A percentile compares a stretch with the other conserved stretches of the same genome.
phyloP scores from a whole-genome alignment of 2,797 vertebrate species.

The Sebastes trivittatus region DNA sequence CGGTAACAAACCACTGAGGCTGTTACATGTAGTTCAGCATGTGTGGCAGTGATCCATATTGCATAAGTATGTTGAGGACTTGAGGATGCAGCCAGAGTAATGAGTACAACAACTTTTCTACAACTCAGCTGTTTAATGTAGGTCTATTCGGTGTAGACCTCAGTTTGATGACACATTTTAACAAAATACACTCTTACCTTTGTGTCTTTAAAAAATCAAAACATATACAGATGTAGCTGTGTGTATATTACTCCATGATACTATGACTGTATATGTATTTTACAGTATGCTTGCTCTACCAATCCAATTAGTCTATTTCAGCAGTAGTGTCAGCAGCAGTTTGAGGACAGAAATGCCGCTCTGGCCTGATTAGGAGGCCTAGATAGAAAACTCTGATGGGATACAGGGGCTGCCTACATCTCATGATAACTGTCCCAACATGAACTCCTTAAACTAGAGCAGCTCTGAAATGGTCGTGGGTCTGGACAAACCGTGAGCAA shows the following conservation, averaged over 20 bases:
- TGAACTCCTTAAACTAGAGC: slow-evolving; percentile 58
- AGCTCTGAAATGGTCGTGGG: slow-evolving; percentile 12
- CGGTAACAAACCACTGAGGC: background rate
- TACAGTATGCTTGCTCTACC: background rate
- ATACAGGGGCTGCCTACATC: slow-evolving; percentile 39
- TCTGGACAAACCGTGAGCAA: background rate
- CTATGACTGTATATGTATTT: background rate
- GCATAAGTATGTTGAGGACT: background rate
- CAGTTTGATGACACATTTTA: background rate
- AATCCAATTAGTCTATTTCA: slow-evolving; percentile 55
- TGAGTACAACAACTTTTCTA: background rate
- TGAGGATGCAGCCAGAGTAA: background rate
- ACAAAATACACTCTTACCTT: background rate
- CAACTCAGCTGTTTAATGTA: slow-evolving; percentile 1
- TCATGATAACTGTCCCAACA: slow-evolving; percentile 50
- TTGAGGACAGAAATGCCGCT: slow-evolving; percentile 56
- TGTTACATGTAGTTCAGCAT: background rate
- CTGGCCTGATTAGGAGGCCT: slow-evolving; percentile 83
- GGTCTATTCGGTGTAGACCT: background rate
- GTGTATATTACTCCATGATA: background rate
- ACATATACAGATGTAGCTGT: background rate
- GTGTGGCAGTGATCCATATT: background rate
- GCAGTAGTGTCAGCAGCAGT: slow-evolving; percentile 20
- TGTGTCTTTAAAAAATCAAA: background rate
- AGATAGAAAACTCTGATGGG: slow-evolving; percentile 72